These are phyloP conservation scores for Procavia capensis DNA, from an alignment of 2,113 vertebrate species.

Conservation along the genomic window DNA sequence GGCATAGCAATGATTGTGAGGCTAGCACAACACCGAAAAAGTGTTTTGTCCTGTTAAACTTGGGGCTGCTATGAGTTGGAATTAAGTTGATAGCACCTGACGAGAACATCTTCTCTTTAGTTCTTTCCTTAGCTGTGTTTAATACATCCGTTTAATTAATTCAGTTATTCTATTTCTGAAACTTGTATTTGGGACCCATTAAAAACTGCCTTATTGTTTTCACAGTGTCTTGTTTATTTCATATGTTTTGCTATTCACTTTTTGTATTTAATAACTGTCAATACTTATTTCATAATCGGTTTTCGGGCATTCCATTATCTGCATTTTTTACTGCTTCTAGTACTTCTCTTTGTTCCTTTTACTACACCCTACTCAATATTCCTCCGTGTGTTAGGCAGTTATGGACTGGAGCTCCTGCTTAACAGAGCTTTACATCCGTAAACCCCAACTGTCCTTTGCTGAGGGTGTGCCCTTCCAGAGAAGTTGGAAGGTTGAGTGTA, in stretches of 20 bases:
- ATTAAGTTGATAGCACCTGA: no score
- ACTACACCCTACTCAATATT: neutral
- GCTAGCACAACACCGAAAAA: no score
- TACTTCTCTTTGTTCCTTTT: neutral
- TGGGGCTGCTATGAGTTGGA: no score
- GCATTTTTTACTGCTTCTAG: neutral
- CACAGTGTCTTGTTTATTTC: neutral
- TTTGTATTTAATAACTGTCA: neutral
- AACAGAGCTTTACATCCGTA: neutral
- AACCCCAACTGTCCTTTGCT: neutral
- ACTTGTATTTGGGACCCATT: neutral
- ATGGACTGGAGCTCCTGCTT: neutral
- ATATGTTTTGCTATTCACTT: neutral
- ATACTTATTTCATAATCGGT: neutral
- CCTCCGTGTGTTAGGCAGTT: neutral
- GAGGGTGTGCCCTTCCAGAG: neutral
- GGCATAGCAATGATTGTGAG: no score
- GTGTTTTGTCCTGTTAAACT: no score
- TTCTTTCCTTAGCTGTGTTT: neutral
- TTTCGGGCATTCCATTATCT: neutral
- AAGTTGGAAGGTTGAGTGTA: neutral
- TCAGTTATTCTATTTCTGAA: neutral
- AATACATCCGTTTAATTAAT: neutral
- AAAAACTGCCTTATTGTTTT: neutral
- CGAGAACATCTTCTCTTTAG: neutral